phyloP scores from a whole-genome alignment of 2,888 invertebrate species.

The Drosophila kuntzei region DNA sequence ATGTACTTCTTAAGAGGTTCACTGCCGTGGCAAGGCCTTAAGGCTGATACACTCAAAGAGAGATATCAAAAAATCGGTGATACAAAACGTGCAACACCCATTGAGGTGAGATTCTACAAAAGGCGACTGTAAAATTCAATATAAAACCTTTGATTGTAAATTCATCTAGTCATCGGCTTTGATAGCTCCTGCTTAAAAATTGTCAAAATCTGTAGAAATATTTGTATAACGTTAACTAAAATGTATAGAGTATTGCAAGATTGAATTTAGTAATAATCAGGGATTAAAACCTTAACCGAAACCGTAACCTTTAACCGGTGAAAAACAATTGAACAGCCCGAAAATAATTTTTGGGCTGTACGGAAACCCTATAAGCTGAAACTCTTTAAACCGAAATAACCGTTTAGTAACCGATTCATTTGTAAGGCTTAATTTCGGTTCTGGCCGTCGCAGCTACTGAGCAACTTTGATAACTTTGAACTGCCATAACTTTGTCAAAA shows the following conservation, averaged over 20 bases:
- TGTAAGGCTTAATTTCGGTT: no score
- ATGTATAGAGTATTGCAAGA: not conserved
- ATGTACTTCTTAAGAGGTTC: constrained; percentile 99
- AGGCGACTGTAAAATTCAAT: not conserved
- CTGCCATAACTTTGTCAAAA: no score
- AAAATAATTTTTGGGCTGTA: no score
- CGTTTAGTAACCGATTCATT: no score
- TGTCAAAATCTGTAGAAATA: not conserved
- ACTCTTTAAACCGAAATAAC: no score
- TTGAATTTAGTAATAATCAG: no score
- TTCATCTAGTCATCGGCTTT: not conserved
- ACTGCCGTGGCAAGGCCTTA: constrained; percentile 99
- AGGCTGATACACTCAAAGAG: constrained; percentile 99
- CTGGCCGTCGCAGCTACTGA: no score
- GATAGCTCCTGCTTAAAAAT: not conserved
- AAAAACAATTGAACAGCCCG: no score
- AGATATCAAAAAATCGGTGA: constrained; percentile 99
- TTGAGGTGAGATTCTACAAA: constrained; percentile 89
- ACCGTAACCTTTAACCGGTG: no score
- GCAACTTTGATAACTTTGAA: no score
- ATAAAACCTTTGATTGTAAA: not conserved
- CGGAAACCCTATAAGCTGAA: no score
- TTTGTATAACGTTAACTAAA: not conserved
- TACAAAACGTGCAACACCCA: constrained; percentile 99
- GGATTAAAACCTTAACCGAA: no score